Evolutionary conservation across 2,113 vertebrate species (phyloP).

Genomic region (Dicrurus megarhynchus): DNA sequence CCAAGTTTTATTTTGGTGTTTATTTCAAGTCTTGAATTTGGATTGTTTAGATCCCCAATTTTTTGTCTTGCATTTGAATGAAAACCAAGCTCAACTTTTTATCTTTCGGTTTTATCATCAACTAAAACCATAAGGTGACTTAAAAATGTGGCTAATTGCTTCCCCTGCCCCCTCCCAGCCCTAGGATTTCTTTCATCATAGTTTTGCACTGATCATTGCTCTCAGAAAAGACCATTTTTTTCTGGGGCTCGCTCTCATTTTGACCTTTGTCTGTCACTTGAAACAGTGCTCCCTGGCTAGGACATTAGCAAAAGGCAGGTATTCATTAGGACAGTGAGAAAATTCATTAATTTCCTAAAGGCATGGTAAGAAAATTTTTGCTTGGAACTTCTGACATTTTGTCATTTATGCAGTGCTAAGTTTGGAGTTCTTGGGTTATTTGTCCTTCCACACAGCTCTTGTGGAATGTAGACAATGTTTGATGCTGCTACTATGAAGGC

Average conservation of each 20-base stretch:
- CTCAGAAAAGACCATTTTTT: neutral
- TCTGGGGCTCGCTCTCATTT: neutral
- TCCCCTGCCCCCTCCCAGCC: rapidly evolving
- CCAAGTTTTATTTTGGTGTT: neutral
- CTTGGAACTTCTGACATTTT: neutral
- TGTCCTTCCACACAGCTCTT: neutral
- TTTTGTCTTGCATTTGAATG: neutral
- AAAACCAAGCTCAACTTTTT: neutral
- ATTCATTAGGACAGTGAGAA: neutral
- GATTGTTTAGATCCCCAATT: neutral
- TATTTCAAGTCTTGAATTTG: neutral
- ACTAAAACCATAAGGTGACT: neutral
- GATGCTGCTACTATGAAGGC: neutral
- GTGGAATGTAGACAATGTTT: neutral
- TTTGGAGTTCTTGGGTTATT: neutral
- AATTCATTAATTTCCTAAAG: neutral
- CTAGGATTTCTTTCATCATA: neutral
- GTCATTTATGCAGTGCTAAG: neutral
- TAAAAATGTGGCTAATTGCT: neutral
- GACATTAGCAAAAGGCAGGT: neutral
- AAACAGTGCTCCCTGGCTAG: neutral
- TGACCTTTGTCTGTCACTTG: neutral
- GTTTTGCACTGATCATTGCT: neutral
- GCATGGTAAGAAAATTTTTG: neutral
- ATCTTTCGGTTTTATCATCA: neutral